These are phyloP conservation scores for Agriopis aurantiaria DNA, from an alignment of 2,888 invertebrate genomes.

Conservation along the genomic window DNA sequence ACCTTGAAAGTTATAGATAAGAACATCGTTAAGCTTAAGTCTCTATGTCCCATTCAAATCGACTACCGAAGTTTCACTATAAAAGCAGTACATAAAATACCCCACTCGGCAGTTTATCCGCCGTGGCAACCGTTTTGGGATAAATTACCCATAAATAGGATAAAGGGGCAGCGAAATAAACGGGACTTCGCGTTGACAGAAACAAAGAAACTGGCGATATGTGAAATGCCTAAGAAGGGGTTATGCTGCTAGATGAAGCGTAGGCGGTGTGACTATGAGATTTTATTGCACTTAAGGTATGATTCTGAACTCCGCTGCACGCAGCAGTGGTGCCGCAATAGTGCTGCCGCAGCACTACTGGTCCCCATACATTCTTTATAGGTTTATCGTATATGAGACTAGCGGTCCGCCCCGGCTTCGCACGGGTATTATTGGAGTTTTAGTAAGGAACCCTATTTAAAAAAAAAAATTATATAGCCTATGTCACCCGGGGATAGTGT, in stretches of 20 bases:
- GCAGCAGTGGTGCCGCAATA: too few species aligned
- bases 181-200: slow-evolving; percentile 58
- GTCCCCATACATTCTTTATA: too few species aligned
- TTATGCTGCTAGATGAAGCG: slow-evolving; percentile 10
- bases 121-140: slow-evolving; percentile 55
- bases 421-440: too few species aligned
- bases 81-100: slow-evolving; percentile 52
- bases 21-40: slow-evolving; percentile 19
- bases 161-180: slow-evolving; percentile 56
- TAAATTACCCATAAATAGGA: slow-evolving; percentile 66
- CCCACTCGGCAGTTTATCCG: slow-evolving; percentile 50
- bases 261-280: background rate
- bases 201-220: slow-evolving; percentile 62
- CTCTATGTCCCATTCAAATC: slow-evolving; percentile 12
- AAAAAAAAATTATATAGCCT: too few species aligned
- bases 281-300: background rate
- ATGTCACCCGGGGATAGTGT: too few species aligned
- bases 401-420: too few species aligned
- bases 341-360: too few species aligned
- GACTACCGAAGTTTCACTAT: slow-evolving; percentile 39
- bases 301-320: background rate
- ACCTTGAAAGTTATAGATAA: background rate
- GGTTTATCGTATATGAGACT: too few species aligned
- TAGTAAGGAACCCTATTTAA: too few species aligned
- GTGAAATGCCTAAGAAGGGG: slow-evolving; percentile 48